Base-by-base conservation (phyloP, 2,888 invertebrate species). In the Cyclophora albipunctata region DNA sequence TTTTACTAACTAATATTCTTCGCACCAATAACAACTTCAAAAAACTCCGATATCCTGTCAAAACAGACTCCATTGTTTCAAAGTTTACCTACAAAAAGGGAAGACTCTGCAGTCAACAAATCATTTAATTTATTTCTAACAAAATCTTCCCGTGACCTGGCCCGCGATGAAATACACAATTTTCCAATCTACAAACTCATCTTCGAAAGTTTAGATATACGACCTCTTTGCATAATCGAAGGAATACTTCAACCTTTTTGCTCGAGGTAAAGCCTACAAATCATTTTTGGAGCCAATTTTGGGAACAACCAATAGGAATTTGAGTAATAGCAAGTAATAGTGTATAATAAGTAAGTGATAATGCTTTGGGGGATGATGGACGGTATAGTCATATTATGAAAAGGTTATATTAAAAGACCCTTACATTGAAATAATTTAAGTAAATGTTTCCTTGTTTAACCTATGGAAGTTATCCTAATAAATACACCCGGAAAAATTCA, bases 201-300 rank as follows among this genome's bases (percentile, higher is more conserved):
- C 51, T 45, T 45, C 46, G 40, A 52, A 45, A 52, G 46, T 48
- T 49, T 51, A 48, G 47, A 20, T 46, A 41, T 52, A 53, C 50
- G 54, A 51, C 57, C 55, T 55, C 55, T 60, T 60, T 55, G 50
- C 60, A 58, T 60, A 60, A 58, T 58, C 57, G 52, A 58, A 57
- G 48, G 51, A 54, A 58, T 58, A 60, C 53, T 55, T 58, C 56
- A 56, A 54, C 49, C 47, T 51, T 46, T 52, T 46, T 42, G 48
- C 53, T 46, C 35, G 50, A 44, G 50, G 46, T 45, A 45, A 45
- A 33, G 41, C 42, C 53, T 50, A 48, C 59, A 57, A 53, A 54
- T 55, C 54, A 54, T 55, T 53, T 48, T 50, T 47, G 48, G 41
- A 51, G 20, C 20, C 20, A 34, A 42, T 34, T 48, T 45, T 43